phyloP scores from a whole-genome alignment of 64 coral and sea anemone species.

The Dendronephthya gigantea region DNA sequence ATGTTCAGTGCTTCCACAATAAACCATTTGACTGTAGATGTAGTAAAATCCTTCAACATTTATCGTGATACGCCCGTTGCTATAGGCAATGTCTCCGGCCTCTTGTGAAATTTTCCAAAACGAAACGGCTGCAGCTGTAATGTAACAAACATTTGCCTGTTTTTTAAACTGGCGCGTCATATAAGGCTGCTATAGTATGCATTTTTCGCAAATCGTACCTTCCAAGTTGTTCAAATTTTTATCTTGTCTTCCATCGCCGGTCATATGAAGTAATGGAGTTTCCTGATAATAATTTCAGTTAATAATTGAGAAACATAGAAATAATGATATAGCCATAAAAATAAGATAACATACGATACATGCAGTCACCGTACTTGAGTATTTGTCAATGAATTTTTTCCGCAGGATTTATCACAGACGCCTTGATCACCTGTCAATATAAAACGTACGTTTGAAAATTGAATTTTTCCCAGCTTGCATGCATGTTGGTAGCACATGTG shows the following conservation, averaged over 20 bases:
- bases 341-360: background rate
- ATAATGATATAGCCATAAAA: too few species aligned
- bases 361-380: background rate
- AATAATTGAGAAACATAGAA: background rate
- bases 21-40: conserved; percentile 1
- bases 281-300: background rate
- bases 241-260: background rate
- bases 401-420: background rate
- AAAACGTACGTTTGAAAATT: background rate
- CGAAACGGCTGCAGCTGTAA: background rate
- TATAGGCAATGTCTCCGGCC: background rate
- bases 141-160: background rate
- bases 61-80: background rate
- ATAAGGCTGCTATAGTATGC: background rate
- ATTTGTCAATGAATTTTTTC: background rate
- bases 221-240: background rate
- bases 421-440: background rate
- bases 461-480: background rate
- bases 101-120: background rate
- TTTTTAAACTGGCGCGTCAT: too few species aligned
- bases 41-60: background rate
- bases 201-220: background rate
- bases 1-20: background rate
- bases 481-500: background rate
- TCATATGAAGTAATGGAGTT: background rate